Base-by-base conservation (phyloP, 2,888 invertebrate genomes). In the Archips xylosteana region DNA sequence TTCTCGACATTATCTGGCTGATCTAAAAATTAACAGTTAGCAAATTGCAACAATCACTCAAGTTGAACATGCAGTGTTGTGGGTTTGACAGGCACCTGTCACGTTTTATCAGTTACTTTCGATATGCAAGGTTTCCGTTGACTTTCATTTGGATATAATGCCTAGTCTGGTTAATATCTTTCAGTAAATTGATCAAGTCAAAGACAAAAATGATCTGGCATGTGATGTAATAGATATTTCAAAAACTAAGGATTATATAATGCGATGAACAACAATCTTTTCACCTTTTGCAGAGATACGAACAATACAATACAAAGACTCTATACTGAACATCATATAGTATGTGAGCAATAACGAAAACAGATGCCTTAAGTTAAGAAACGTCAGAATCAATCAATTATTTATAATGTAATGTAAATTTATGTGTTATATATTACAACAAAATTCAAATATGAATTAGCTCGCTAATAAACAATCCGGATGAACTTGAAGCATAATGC, bases 11-110 rank as follows among this genome's bases (percentile, higher is more conserved):
- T 74, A 74, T 74, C 70, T 15, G 42, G 60, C 69, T 68, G 60
- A 74, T 74, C 74, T 70, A 64, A 45, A 70, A 69, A 70, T 70
- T 60, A 74, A 65, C 74, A 74, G 72, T 63, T 72, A 61, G 64
- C 60, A 63, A 69, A 74, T 74, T 61, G 51, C 74, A 65, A 70
- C 54, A 49, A 74, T 65, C 74, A 34, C 51, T 70, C 74, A 74
- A 59, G 13, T 42, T 45, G 61, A 69, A 23, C 72, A 65, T 39
- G 39, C 60, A 39, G 60, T 51, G 65, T 69, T 74, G 57, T 59
- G 23, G 15, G 61, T 49, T 66, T 71, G 71, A 74, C 70, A 67
- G 71, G 59, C 71, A 74, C 62, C 70, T 70, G 70, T 71, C 74
- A 71, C 54, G 61, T 60, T 70, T 74, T 74, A 74, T 74, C 74